Conservation (phyloP, 2,797 vertebrate genomes). For the Chiroxiphia lanceolata region DNA sequence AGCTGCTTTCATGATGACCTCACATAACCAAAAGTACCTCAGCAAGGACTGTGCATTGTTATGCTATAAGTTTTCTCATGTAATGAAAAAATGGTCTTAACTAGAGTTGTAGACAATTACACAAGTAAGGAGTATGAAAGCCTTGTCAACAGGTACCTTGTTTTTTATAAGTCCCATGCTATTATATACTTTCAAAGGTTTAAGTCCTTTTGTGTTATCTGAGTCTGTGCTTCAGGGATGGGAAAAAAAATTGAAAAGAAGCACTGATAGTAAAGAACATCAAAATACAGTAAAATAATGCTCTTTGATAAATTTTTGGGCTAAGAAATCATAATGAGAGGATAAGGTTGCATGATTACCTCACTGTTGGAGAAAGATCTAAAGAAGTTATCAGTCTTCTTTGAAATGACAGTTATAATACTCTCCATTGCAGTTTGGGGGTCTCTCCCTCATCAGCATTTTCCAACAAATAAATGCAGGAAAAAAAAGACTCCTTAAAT, state of each 20-base stretch:
- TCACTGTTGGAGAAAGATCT: constrained; percentile 64
- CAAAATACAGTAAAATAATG: constrained; percentile 6
- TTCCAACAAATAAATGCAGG: constrained; percentile 20
- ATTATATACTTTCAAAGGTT: background rate
- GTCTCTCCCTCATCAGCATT: constrained; percentile 2
- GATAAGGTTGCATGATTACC: constrained; percentile 6
- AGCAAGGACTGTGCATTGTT: background rate
- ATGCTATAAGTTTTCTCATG: background rate
- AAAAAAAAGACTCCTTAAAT: background rate
- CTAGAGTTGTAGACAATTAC: background rate
- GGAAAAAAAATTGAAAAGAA: background rate
- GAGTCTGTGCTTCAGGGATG: background rate
- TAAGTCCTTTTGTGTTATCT: background rate
- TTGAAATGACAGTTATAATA: constrained; percentile 41
- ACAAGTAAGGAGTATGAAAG: background rate
- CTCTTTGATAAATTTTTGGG: constrained; percentile 44
- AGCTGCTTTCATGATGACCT: background rate
- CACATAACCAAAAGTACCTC: background rate
- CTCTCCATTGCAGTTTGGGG: background rate
- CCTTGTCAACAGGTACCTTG: background rate
- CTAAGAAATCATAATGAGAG: constrained; percentile 34
- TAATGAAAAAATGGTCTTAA: background rate
- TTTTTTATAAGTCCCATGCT: background rate
- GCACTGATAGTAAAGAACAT: background rate
- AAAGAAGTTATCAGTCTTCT: constrained; percentile 42